Evolutionary conservation across 1,140 invertebrate species (phyloP), one percentile per base, ranked within the genome.

Genomic region (Magallana ariakensis): DNA sequence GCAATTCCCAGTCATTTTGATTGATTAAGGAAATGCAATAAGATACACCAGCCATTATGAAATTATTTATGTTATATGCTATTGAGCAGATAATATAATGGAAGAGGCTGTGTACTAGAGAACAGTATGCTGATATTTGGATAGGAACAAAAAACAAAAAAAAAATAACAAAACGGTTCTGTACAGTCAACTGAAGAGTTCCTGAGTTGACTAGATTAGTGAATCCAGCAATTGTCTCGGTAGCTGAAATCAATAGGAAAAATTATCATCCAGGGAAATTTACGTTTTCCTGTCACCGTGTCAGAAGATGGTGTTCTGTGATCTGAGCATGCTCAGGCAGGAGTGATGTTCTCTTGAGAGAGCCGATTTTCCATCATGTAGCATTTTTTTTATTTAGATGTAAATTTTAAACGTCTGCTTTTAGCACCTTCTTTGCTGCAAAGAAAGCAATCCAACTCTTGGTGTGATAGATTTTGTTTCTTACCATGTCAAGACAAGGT

Each of bases 181-280:
- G 66, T 75, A 75, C 10, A 75, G 66, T 75, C 9, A 75, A 75
- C 66, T 75, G 66, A 9, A 75, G 26, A 75, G 66, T 26, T 11
- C 66, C 66, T 33, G 22, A 75, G 66, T 75, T 75, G 66, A 75
- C 22, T 75, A 75, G 66, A 75, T 75, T 75, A 75, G 66, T 26
- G 22, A 75, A 75, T 75, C 66, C 19, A 10, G 66, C 66, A 26
- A 75, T 75, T 75, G 66, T 75, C 66, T 75, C 66, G 13, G 66
- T 26, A 19, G 66, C 22, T 26, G 66, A 22, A 75, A 75, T 75
- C 66, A 75, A 75, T 75, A 75, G 22, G 22, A 75, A 75, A 75
- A 75, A 75, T 75, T 75, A 75, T 75, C 22, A 75, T 75, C 66
- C 66, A 75, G 66, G 66, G 66, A 75, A 75, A 75, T 75, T 75